These are phyloP conservation scores for Lymantria dispar DNA, from an alignment of 2,888 invertebrate species.

Conservation along the genomic window DNA sequence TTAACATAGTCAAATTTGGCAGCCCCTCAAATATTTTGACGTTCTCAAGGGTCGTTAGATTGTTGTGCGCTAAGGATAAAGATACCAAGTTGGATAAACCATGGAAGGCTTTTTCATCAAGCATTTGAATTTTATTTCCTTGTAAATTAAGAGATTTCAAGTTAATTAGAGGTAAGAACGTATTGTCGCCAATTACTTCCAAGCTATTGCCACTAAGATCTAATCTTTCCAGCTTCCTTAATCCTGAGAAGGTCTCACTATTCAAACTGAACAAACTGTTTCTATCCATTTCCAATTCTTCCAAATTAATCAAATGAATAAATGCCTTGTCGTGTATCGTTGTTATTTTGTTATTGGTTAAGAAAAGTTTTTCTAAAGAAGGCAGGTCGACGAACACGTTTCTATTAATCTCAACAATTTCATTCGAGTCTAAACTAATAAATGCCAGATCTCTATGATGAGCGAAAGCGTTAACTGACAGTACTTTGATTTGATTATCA, in stretches of 20 bases:
- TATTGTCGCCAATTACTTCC: conserved; percentile 89
- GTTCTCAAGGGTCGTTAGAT: conserved; percentile 54
- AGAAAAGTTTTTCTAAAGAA: conserved; percentile 85
- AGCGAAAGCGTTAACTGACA: conserved; percentile 86
- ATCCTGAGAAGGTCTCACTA: conserved; percentile 88
- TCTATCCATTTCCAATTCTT: conserved; percentile 89
- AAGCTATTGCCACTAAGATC: conserved; percentile 88
- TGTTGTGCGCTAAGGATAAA: conserved; percentile 62
- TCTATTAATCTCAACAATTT: conserved; percentile 87
- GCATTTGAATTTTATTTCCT: conserved; percentile 71
- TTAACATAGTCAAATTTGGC: conserved; percentile 48
- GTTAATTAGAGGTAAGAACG: conserved; percentile 78
- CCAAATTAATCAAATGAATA: conserved; percentile 84
- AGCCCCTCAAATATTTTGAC: conserved; percentile 56
- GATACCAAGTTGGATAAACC: conserved; percentile 54
- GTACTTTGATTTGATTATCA: conserved; percentile 84
- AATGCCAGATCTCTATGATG: conserved; percentile 84
- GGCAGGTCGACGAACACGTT: conserved; percentile 89
- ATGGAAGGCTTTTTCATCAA: conserved; percentile 68
- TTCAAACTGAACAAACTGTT: conserved; percentile 88
- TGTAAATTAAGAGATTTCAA: conserved; percentile 59
- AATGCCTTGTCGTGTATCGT: conserved; percentile 94
- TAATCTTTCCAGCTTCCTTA: conserved; percentile 85
- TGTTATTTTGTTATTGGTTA: conserved; percentile 93
- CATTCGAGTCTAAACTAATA: conserved; percentile 87